Evolutionary conservation across 1,140 invertebrate genomes (phyloP), one percentile per base, ranked within the genome.

Genomic region (Dermatophagoides farinae): DNA sequence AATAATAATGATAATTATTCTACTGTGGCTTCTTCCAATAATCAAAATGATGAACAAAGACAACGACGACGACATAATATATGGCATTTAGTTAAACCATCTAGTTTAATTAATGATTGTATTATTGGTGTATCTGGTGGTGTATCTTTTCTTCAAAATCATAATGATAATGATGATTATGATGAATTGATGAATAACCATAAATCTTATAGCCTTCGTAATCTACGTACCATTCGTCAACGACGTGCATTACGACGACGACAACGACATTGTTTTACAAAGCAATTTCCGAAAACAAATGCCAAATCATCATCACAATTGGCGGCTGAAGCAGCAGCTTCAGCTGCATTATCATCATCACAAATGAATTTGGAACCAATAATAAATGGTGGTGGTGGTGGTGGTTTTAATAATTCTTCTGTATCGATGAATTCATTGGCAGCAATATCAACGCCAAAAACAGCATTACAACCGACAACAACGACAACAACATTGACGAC

Each of bases 61-160:
- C 22, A 23, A 38, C 9, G 53, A 55, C 4, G 10, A 23, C 25
- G 14, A 20, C 53, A 55, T 23, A 55, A 55, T 44, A 23, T 55
- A 4, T 55, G 53, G 53, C 53, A 55, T 44, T 20, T 55, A 23
- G 53, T 55, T 25, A 55, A 55, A 40, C 53, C 53, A 20, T 41
- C 38, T n/a, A 55, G 53, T 44, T 23, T 55, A 25, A 55, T 55
- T 41, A 23, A 14, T 23, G 53, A 55, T 44, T 44, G 38, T 20
- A 55, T 55, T 44, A 55, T 55, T 25, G 53, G 53, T 44, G 53
- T 23, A 6, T 20, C 16, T 23, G 53, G 53, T 44, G 14, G 16
- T 20, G 5, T 4, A 4, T 23, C 14, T 14, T 14, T 39, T 14
- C n/a, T 39, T 23, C 2, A 55, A 10, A 11, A 50, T 20, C 20